Evolutionary conservation across 2,888 invertebrate genomes (phyloP).

Genomic region (Tiphia femorata): DNA sequence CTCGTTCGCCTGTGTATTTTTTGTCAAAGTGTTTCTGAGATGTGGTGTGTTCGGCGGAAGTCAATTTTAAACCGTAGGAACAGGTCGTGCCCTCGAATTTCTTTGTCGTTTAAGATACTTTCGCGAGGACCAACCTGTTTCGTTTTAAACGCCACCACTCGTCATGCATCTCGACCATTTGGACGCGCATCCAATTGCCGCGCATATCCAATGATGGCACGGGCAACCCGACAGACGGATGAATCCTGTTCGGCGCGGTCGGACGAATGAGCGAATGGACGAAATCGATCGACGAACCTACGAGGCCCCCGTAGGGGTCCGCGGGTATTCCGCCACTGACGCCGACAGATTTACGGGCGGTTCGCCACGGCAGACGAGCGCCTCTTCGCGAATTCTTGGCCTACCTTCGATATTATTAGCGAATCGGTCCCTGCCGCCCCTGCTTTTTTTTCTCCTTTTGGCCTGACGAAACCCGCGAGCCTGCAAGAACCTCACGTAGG

Average conservation of each 20-base stretch:
- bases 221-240: slow-evolving; percentile 5
- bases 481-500: too few species aligned
- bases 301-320: slow-evolving; percentile 40
- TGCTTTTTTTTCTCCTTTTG: slow-evolving; percentile 61
- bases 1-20: too few species aligned
- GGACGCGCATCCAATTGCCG: too few species aligned
- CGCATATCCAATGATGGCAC: not conserved
- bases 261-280: slow-evolving; percentile 37
- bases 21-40: too few species aligned
- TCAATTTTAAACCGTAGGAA: too few species aligned
- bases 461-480: not conserved
- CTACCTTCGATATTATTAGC: slow-evolving; percentile 67
- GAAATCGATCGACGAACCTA: slow-evolving; percentile 38
- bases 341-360: slow-evolving; percentile 65
- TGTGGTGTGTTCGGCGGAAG: too few species aligned
- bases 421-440: slow-evolving; percentile 63
- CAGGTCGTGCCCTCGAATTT: too few species aligned
- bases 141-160: too few species aligned
- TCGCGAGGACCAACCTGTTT: too few species aligned
- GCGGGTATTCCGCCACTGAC: slow-evolving; percentile 60
- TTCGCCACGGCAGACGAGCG: slow-evolving; percentile 63
- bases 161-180: too few species aligned
- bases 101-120: too few species aligned
- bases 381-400: slow-evolving; percentile 63
- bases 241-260: slow-evolving; percentile 12